phyloP scores from a whole-genome alignment of 2,113 vertebrate species.

The Chloropsis cyanopogon region DNA sequence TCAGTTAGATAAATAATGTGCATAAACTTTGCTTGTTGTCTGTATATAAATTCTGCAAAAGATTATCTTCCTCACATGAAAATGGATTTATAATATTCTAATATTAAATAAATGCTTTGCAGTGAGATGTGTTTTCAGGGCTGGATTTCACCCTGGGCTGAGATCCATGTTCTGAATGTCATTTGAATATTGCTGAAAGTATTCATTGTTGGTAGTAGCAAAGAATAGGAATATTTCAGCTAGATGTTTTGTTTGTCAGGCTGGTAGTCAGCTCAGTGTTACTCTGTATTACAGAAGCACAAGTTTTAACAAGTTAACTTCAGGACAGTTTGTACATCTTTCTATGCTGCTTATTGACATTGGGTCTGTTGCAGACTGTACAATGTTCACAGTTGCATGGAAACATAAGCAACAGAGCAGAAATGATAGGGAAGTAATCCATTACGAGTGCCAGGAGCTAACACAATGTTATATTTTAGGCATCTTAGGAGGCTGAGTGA shows the following conservation, averaged over 20 bases:
- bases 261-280: not conserved
- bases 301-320: not conserved
- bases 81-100: not conserved
- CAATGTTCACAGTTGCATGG: not conserved
- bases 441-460: not conserved
- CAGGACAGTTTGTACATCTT: not conserved
- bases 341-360: not conserved
- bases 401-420: not conserved
- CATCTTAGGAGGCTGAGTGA: not conserved
- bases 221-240: not conserved
- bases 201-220: not conserved
- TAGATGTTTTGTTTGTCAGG: not conserved
- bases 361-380: not conserved
- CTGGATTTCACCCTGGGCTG: not conserved
- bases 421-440: not conserved
- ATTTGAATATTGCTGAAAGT: not conserved
- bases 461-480: not conserved
- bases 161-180: not conserved
- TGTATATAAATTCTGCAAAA: not conserved
- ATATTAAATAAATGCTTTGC: not conserved
- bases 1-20: not conserved
- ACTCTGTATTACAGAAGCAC: not conserved
- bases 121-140: not conserved
- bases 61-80: not conserved
- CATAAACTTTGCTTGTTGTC: not conserved